Percentiles rank a stretch among this genome's conserved stretches.
These are phyloP conservation scores for Microtus montanus DNA, from an alignment of 2,113 vertebrate species.

Conservation along the genomic window DNA sequence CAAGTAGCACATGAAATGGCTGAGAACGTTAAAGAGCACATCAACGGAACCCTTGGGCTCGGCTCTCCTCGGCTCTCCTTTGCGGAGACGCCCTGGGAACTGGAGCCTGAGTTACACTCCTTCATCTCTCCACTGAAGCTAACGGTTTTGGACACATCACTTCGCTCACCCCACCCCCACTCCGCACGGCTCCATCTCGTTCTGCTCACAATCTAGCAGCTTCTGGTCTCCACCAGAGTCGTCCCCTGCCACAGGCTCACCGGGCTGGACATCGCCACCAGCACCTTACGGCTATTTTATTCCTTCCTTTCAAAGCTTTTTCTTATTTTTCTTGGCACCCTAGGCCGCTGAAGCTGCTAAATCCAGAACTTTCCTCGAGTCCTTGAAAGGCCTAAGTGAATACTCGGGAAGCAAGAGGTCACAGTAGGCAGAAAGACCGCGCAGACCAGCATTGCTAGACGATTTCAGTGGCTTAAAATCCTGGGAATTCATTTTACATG, in stretches of 20 bases:
- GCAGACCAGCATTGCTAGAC: too few species aligned
- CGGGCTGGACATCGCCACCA: accelerated
- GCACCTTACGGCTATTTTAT: too few species aligned
- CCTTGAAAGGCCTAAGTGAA: neutral
- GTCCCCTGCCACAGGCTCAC: neutral
- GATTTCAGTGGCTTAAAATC: neutral
- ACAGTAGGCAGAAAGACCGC: accelerated
- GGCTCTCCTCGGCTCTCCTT: neutral
- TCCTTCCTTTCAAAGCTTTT: neutral
- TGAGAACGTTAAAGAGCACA: neutral
- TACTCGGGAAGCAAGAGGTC: too few species aligned
- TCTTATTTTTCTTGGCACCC: neutral
- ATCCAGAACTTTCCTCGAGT: neutral
- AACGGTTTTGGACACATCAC: neutral
- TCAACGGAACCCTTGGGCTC: neutral
- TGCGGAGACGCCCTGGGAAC: too few species aligned
- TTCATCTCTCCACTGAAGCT: neutral
- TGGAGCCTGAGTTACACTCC: too few species aligned
- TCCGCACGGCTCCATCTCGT: neutral
- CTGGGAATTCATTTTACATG: neutral
- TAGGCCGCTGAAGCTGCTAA: neutral
- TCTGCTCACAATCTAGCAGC: neutral
- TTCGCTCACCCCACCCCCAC: neutral
- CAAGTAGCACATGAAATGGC: neutral
- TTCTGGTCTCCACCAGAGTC: neutral